phyloP scores from a whole-genome alignment of 2,888 invertebrate species.

The Protonemura montana region DNA sequence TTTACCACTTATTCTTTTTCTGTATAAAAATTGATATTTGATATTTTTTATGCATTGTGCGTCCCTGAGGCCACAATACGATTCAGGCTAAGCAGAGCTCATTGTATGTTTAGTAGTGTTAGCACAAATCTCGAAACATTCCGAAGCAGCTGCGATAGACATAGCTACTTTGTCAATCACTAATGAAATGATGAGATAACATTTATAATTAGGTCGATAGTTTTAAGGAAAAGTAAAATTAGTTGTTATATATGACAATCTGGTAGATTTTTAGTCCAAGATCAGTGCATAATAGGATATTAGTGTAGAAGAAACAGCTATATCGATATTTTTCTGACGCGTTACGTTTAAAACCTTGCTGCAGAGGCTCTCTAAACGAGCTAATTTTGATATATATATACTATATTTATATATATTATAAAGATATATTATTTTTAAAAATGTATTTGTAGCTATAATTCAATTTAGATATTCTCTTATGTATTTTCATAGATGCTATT shows the following conservation, averaged over 20 bases:
- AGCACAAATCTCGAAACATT: background rate
- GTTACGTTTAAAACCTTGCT: background rate
- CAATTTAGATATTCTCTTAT: background rate
- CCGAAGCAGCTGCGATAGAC: background rate
- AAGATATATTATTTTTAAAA: background rate
- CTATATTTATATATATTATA: background rate
- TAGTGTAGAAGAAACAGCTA: background rate
- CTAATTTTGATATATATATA: background rate
- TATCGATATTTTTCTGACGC: background rate
- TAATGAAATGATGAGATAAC: background rate
- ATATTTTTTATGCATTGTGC: background rate
- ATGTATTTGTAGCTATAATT: too few relatives aligned
- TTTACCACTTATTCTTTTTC: background rate
- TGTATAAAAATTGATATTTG: background rate
- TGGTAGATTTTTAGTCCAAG: background rate
- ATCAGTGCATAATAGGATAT: background rate
- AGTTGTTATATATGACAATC: background rate
- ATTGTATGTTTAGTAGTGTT: background rate
- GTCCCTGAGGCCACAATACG: too few relatives aligned
- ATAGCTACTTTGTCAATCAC: background rate
- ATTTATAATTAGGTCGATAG: background rate
- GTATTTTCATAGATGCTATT: background rate
- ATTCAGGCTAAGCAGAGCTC: background rate
- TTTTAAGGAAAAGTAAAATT: background rate
- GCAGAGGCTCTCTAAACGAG: background rate